phyloP scores from a whole-genome alignment of 92 coral and sea anemone species.

The Muricea muricata region DNA sequence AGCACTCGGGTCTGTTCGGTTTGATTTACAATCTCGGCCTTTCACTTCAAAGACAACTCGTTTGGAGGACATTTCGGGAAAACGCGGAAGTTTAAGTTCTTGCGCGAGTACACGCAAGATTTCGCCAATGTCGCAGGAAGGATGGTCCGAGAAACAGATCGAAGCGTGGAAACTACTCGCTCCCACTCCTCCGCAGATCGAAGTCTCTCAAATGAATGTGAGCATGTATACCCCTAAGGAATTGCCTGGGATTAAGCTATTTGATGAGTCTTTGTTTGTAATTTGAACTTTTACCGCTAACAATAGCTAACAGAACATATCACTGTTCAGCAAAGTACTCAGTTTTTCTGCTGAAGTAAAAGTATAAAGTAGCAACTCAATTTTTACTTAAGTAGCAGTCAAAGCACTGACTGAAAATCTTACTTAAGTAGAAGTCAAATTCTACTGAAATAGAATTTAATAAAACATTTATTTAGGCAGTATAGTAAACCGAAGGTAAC shows the following conservation, averaged over 20 bases:
- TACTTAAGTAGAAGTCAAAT: too few species aligned
- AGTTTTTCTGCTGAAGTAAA: too few species aligned
- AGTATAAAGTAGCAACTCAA: too few species aligned
- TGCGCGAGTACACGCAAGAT: constrained; percentile 5
- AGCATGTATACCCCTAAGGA: constrained; percentile 95
- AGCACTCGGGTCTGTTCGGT: background rate
- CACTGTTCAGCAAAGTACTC: too few species aligned
- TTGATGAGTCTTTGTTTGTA: constrained; percentile 89
- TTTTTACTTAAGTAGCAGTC: too few species aligned
- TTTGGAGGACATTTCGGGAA: background rate
- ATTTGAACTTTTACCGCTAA: constrained; percentile 64
- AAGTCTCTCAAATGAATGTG: constrained; percentile 88
- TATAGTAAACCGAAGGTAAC: too few species aligned
- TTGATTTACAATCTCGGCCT: background rate
- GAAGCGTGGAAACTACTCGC: constrained; percentile 81
- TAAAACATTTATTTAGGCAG: too few species aligned
- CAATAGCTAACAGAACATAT: background rate
- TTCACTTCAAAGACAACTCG: constrained; percentile 2
- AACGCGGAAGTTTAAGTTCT: background rate
- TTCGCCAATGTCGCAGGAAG: constrained; percentile 23
- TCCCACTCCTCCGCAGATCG: constrained; percentile 93
- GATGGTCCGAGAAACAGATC: constrained; percentile 36
- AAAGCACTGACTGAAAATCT: too few species aligned
- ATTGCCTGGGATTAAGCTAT: constrained; percentile 92
- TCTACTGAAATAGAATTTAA: too few species aligned